Evolutionary conservation across 2,797 vertebrate species (phyloP), one percentile per base, ranked within the genome.

Genomic region (Premnoplex brunnescens): DNA sequence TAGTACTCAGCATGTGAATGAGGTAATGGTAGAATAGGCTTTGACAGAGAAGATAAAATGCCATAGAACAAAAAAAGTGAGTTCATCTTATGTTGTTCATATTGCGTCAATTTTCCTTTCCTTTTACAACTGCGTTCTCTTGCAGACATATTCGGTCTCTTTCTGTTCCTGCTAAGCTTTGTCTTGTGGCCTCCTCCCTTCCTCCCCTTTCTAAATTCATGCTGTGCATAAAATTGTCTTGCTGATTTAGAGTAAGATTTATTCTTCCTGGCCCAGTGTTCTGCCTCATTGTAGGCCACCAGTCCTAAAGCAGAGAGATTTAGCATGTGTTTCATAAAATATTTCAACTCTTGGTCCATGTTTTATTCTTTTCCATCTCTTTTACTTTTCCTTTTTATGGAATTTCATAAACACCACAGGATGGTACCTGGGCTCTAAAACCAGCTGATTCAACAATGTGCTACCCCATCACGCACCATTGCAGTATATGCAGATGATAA

Each of bases 251-350:
- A 91, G 37, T 48, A 78, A 94, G 80, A 82, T 92, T 87, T 87
- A 92, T 76, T 95, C 60, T 71, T 87, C 81, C 81, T 93, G 92
- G 85, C 89, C 80, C 51, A 73, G 30, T 48, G 26, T 60, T 97
- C 60, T 85, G 85, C 56, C 96, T 82, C 87, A 80, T 30, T 88
- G 94, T 95, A 86, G 87, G 93, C 89, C 56, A 64, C 63, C n/a
- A 6, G 54, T 90, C 71, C 85, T 76, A 82, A 74, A 90, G 85
- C 56, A 89, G 63, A 17, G 54, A 96, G 92, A 87, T 96, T 92
- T 58, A 89, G 63, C 80, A 89, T 28, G 85, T 95, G 90, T 95
- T 97, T 96, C 66, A 58, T 85, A 94, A 93, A 94, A 87, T 43
- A 63, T 73, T 92, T 90, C 37, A 68, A 24, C 15, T 51, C 85